Evolutionary conservation across 2,113 vertebrate species (phyloP).

Genomic region (Okapia johnstoni): DNA sequence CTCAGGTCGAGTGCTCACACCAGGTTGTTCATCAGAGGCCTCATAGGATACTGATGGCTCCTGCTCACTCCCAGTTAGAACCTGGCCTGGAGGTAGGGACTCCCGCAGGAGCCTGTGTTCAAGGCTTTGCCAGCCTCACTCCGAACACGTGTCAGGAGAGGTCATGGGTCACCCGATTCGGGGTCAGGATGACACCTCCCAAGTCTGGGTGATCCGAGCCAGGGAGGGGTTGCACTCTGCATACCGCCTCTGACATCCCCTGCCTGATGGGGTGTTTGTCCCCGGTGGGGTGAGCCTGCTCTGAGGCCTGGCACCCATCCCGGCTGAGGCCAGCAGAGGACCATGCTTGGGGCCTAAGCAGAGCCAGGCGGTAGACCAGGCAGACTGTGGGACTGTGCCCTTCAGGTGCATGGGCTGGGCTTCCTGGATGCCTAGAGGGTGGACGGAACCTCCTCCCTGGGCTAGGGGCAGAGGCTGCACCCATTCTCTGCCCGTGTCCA

Average conservation of each 20-base stretch:
- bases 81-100: accelerated
- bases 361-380: not conserved
- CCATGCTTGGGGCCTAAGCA: not conserved
- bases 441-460: accelerated
- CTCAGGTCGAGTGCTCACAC: accelerated
- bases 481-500: not conserved
- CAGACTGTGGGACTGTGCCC: not conserved
- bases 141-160: not conserved
- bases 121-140: not conserved
- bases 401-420: accelerated
- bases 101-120: not conserved
- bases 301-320: no score
- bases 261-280: not conserved
- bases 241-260: not conserved
- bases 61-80: not conserved
- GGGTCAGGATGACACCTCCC: not conserved
- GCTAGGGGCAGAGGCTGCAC: accelerated
- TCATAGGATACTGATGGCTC: accelerated
- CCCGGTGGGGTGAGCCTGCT: not conserved
- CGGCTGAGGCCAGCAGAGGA: accelerated
- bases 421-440: accelerated
- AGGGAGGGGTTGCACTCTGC: not conserved
- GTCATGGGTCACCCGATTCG: accelerated
- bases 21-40: accelerated
- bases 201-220: not conserved